These are phyloP conservation scores for Echinometra lucunter DNA, from an alignment of 53 echinoderm and acorn worm species.

Conservation along the genomic window DNA sequence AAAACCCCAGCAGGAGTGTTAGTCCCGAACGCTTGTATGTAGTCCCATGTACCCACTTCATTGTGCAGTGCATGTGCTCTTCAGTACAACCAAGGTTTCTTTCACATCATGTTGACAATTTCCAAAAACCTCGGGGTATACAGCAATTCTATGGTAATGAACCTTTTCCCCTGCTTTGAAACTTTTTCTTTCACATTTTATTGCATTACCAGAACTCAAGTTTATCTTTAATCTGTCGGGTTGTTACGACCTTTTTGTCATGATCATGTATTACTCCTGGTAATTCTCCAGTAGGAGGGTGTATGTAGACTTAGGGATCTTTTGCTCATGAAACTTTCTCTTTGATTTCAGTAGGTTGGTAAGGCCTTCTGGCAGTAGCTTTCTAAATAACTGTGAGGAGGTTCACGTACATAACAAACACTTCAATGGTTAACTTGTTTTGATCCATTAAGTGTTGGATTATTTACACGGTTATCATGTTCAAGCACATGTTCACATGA, in stretches of 20 bases:
- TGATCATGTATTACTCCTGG: not conserved
- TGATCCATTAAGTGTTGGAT: not conserved
- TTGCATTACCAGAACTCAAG: no score
- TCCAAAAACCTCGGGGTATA: no score
- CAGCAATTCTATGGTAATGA: no score
- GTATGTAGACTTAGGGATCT: not conserved
- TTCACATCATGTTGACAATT: no score
- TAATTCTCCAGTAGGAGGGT: slow-evolving; percentile 3
- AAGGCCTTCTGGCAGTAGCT: slow-evolving; percentile 26
- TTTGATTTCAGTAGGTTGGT: slow-evolving; percentile 13
- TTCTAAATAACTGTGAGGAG: not conserved
- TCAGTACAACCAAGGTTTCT: no score
- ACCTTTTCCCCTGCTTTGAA: no score
- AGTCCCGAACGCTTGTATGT: no score
- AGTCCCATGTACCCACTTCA: no score
- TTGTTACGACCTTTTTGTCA: not conserved
- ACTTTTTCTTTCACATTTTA: no score
- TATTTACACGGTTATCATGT: not conserved
- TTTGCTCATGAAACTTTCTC: not conserved
- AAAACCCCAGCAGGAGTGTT: no score
- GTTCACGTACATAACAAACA: not conserved
- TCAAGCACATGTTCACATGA: not conserved
- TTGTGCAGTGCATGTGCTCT: no score
- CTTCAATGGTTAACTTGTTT: not conserved
- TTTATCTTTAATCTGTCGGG: not conserved